phyloP scores from a whole-genome alignment of 2,113 vertebrate genomes.

The Anarhynchus alexandrinus region DNA sequence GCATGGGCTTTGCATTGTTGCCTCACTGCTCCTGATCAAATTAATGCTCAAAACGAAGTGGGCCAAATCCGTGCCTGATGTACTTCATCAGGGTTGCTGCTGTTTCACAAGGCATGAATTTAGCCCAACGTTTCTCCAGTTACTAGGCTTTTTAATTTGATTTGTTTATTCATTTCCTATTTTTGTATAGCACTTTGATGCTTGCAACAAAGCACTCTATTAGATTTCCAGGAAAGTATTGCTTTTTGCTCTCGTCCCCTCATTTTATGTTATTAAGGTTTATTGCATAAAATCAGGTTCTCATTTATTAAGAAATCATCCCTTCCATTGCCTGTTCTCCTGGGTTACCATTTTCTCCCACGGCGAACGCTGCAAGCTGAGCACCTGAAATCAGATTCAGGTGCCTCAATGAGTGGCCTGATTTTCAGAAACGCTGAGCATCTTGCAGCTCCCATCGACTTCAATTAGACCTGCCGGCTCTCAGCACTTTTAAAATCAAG shows the following conservation, averaged over 20 bases:
- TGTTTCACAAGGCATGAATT: neutral
- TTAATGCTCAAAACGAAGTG: neutral
- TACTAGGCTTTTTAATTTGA: constrained; percentile 9
- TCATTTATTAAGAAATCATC: constrained; percentile 1
- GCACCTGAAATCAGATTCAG: constrained; percentile 42
- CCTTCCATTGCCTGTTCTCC: neutral
- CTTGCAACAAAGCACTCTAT: neutral
- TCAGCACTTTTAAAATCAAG: constrained; percentile 60
- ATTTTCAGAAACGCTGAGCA: constrained; percentile 33
- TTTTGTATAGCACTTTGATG: constrained; percentile 6
- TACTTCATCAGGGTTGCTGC: neutral
- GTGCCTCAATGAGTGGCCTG: constrained; percentile 27
- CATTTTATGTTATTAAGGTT: neutral
- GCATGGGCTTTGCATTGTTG: neutral
- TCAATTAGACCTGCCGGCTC: constrained; percentile 39
- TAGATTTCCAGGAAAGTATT: neutral
- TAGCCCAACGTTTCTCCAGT: neutral
- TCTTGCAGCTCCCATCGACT: neutral
- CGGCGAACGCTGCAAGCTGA: neutral
- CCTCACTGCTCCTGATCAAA: neutral
- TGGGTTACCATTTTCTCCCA: neutral
- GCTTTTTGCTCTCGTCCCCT: neutral
- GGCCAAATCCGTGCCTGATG: neutral
- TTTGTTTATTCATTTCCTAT: constrained; percentile 27
- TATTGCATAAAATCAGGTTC: neutral